phyloP scores from a whole-genome alignment of 1,140 invertebrate species.

The Akabosia matsudoensis region DNA sequence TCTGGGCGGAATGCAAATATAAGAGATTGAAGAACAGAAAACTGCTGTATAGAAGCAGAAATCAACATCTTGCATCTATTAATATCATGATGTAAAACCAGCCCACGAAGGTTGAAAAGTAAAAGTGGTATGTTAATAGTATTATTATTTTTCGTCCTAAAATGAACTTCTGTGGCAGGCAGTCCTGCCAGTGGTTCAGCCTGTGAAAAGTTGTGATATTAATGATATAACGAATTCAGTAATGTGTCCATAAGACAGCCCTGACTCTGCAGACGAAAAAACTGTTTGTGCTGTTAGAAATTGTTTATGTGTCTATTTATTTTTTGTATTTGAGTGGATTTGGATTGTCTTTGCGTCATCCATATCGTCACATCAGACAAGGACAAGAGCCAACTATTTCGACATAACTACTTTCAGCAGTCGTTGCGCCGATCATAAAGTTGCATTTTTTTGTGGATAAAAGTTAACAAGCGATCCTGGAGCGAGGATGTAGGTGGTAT shows the following conservation, averaged over 20 bases:
- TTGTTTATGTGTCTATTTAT: neutral
- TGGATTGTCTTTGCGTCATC: neutral
- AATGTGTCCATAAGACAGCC: too few relatives aligned
- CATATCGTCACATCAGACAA: neutral
- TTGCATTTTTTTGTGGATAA: neutral
- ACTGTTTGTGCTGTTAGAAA: too few relatives aligned
- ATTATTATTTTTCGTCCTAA: neutral
- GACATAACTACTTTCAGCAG: neutral
- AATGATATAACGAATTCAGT: neutral
- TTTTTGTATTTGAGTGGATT: neutral
- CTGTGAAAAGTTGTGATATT: neutral
- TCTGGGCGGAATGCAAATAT: too few relatives aligned
- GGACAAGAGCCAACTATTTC: neutral
- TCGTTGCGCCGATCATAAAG: constrained; percentile 5
- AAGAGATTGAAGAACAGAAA: too few relatives aligned
- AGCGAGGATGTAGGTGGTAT: neutral
- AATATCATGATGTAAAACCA: too few relatives aligned
- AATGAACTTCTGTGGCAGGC: neutral
- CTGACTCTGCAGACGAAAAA: too few relatives aligned
- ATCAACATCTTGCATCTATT: too few relatives aligned
- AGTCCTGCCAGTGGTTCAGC: neutral
- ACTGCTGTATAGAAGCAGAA: too few relatives aligned
- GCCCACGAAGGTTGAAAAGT: neutral
- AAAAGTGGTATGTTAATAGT: neutral
- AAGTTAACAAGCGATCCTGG: constrained; percentile 2